A percentile compares a stretch with the other conserved stretches of the same genome.
Evolutionary conservation across 2,888 invertebrate species (phyloP).

Genomic region (Heliconius sara): DNA sequence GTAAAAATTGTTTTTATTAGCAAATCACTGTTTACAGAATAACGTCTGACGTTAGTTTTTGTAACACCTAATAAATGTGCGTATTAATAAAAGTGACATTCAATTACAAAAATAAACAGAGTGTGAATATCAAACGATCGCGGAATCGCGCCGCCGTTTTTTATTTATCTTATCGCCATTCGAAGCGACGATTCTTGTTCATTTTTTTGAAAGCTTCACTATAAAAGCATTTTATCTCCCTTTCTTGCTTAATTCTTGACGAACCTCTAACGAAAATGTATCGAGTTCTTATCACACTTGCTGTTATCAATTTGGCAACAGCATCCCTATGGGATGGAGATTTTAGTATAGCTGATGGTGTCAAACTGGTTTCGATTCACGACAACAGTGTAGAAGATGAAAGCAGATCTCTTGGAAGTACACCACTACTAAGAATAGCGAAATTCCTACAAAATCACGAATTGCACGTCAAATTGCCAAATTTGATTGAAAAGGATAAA

Average conservation of each 20-base stretch:
- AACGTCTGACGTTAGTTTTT: not conserved
- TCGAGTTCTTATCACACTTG: constrained; percentile 58
- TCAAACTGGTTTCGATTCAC: constrained; percentile 84
- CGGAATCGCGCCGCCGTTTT: constrained; percentile 58
- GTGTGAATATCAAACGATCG: constrained; percentile 38
- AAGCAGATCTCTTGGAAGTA: constrained; percentile 76
- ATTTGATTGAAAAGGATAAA: constrained; percentile 87
- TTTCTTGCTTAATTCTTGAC: constrained; percentile 74
- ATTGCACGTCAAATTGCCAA: constrained; percentile 87
- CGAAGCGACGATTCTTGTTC: constrained; percentile 68
- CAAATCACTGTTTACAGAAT: not conserved
- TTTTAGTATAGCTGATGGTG: constrained; percentile 85
- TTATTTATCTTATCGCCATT: constrained; percentile 59
- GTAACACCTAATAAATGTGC: not conserved
- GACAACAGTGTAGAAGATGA: constrained; percentile 79
- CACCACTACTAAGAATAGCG: constrained; percentile 84
- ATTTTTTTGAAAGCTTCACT: constrained; percentile 80
- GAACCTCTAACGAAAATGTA: constrained; percentile 69
- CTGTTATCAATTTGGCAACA: constrained; percentile 55
- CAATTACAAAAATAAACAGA: constrained; percentile 41
- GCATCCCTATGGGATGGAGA: constrained; percentile 76
- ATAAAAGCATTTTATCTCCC: constrained; percentile 70
- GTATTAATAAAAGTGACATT: constrained; percentile 27
- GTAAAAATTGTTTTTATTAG: not conserved
- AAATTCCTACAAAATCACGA: constrained; percentile 89